Base-by-base conservation (phyloP, 2,113 vertebrate genomes). In the Ictidomys tridecemlineatus region DNA sequence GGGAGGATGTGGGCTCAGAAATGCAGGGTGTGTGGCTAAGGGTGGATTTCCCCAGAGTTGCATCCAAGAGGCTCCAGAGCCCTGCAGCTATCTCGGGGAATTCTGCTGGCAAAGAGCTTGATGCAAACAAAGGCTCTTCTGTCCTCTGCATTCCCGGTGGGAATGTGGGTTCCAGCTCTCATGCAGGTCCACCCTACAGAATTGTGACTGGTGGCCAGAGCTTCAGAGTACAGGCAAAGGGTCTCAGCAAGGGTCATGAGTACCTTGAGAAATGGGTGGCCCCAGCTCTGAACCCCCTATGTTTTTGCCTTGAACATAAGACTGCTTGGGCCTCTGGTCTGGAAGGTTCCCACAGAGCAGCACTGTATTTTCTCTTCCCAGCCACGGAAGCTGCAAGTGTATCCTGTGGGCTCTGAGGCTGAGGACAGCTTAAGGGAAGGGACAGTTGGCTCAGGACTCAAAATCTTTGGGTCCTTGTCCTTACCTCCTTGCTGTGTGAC, bases 51-150 rank as follows among this genome's bases (percentile, higher is more conserved):
- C 95, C 89, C 78, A 39, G n/a, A 95, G 86, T 48, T 11, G 37
- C 1, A 2, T 93, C 61, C 63, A 86, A 63, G 72, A 93, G 78
- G 70, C 92, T 61, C 73, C 2, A 18, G 87, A 73, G 39, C 85
- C 70, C 91, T 77, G 85, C 22, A 42, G 91, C 90, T 39, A 26
- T 86, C 80, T 39, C 0, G 39, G 95, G 92, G 91, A 95, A 97
- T 91, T 97, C 73, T 94, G 96, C 73, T 92, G 95, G 91, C 94
- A 93, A 24, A 70, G 34, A 80, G 24, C 82, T 84, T 65, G 22
- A 73, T 45, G 79, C 45, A 83, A 95, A 97, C 97, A 97, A 95
- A 96, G 90, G 90, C 77, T 26, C 69, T 72, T 80, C 92, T 96
- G 97, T 91, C 86, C 34, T 93, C 65, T 48, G 88, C 42, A 20